A percentile compares a stretch with the other conserved stretches of the same genome.
phyloP scores from a whole-genome alignment of 2,797 vertebrate genomes.

The Dendrocincla tyrannina region DNA sequence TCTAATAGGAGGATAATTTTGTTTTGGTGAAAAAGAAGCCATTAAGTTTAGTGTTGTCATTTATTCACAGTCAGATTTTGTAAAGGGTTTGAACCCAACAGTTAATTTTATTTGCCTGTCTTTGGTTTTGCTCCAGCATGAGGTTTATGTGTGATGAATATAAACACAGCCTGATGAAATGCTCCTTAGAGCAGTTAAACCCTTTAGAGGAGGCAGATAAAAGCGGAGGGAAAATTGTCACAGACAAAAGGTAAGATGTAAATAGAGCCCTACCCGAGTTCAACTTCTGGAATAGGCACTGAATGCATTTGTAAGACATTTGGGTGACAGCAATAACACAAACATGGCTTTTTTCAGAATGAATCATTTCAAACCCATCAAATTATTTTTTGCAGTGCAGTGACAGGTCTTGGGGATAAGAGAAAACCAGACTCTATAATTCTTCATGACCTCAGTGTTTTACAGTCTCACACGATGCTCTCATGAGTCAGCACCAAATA shows the following conservation, averaged over 20 bases:
- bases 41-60: not conserved
- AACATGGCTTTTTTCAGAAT: not conserved
- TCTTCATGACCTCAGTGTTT: not conserved
- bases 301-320: not conserved
- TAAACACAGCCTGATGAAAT: not conserved
- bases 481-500: not conserved
- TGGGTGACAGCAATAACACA: not conserved
- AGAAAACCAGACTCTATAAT: not conserved
- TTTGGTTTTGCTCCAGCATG: not conserved
- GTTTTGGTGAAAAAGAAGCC: not conserved
- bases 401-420: not conserved
- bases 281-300: not conserved
- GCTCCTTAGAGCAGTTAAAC: not conserved
- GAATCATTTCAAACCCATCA: not conserved
- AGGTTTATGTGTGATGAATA: not conserved
- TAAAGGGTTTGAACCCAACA: not conserved
- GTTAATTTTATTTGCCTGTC: not conserved
- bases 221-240: not conserved
- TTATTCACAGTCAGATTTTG: not conserved
- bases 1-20: slow-evolving; percentile 4
- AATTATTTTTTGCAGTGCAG: not conserved
- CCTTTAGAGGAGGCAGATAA: not conserved
- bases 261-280: not conserved
- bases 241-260: not conserved
- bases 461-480: not conserved